Base-by-base conservation (phyloP, 1,140 invertebrate species). In the Drosophila virilis region DNA sequence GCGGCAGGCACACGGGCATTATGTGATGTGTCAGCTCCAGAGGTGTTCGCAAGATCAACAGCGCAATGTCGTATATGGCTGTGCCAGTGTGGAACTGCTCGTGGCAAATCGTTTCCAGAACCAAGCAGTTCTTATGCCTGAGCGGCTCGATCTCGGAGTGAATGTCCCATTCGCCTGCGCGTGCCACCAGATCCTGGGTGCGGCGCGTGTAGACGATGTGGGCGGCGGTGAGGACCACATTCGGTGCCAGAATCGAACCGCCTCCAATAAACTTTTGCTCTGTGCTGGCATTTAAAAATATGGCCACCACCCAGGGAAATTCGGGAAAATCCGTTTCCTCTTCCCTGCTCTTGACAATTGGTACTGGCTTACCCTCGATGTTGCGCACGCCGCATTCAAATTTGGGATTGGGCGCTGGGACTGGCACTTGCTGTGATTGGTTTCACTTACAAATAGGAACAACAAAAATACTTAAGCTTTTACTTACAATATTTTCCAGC, bases 91-190 rank as follows among this genome's bases (percentile, higher is more conserved):
- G 91, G 82, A 74, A 93, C 94, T 9, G 88, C 85, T 95, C 92
- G 42, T 94, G n/a, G 8, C 12, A 0, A 22, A 40, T 55, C 15
- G 9, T 38, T 15, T 35, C 22, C 22, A 4, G 22, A 5, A 28
- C 22, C 22, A 6, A 28, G 22, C 22, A 28, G 2, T 28, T 6
- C 22, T 6, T 28, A 28, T 28, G 22, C 22, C 6, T 4, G 22
- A 28, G 22, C 22, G 22, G 22, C 22, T 28, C 22, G 6, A 28
- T 28, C 22, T 28, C 22, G 0, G 22, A 28, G 22, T 6, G 13
- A 2, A 45, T 96, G 85, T 97, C 95, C 95, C 95, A 96, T 93
- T 96, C 96, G 1, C 96, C 96, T 2, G 95, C 94, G 2, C 95
- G 93, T 15, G 95, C 86, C 78, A 52, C 73, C 35, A 68, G 62